Base-by-base conservation (phyloP, 2,797 vertebrate genomes). In the Oreochromis grahami region DNA sequence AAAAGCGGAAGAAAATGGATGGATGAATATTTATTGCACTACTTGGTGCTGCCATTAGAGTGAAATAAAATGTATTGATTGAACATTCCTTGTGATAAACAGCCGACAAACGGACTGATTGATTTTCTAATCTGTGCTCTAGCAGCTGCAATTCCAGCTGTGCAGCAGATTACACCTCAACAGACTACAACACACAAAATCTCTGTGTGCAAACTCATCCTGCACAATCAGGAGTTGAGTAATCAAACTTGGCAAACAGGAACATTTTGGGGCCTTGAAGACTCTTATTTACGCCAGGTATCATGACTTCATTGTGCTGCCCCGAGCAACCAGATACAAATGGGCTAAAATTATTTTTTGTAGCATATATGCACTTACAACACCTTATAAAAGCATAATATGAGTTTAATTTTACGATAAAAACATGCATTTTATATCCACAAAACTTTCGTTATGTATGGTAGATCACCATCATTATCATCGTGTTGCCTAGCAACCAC, bases 351-450 rank as follows among this genome's bases (percentile, higher is more conserved):
- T 45, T 10, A 65, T 19, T 8, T 3, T 65, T 38, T 38, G 19
- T 38, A 70, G 41, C 8, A 29, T 12, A 17, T 26, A 26, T 70
- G 65, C 15, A 70, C 65, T 26, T 70, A 70, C 24, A 29, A 29
- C 14, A 29, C 10, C 21, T 45, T 17, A 45, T 17, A 70, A 70
- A 45, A 26, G 41, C 65, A 29, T 45, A 24, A 41, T 24, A 43
- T 8, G 1, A 24, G 5, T 70, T 11, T 45, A 0, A 17, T 70
- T 70, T 70, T 14, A 70, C 0, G 0, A 70, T 26, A 70, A 43
- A 26, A 70, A 70, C 21, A 70, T 45, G 14, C 15, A 29, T 45
- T 45, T 70, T 70, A 45, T 45, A 45, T 29, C 65, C 24, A 45
- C 21, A 70, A 7, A 70, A 70, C 21, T 45, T 70, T 45, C 1